Evolutionary conservation across 2,113 vertebrate genomes (phyloP).

Genomic region (Microcebus jonahi): DNA sequence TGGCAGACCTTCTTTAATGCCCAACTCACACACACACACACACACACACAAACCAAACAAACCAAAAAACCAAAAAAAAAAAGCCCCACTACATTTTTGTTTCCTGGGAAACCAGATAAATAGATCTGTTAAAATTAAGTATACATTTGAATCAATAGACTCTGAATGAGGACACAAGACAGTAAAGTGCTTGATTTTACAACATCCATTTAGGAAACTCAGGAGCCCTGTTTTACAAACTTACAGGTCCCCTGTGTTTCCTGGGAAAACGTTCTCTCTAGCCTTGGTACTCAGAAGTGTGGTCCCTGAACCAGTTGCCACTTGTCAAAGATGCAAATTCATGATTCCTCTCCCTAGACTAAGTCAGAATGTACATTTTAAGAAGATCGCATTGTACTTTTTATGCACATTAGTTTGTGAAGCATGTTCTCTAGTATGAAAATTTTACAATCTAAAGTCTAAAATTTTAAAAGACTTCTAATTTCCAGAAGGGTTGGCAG

Average conservation of each 20-base stretch:
- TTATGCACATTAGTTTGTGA: not conserved
- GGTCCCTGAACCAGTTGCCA: too few species aligned
- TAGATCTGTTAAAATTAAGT: not conserved
- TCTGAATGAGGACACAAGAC: not conserved
- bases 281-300: not conserved
- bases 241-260: not conserved
- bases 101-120: not conserved
- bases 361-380: not conserved
- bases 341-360: not conserved
- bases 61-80: too few species aligned
- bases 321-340: not conserved
- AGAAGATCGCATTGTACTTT: not conserved
- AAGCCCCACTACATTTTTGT: not conserved
- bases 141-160: not conserved
- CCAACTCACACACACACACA: not conserved
- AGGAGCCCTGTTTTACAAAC: not conserved
- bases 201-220: not conserved
- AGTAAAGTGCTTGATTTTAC: not conserved
- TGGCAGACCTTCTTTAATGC: not conserved
- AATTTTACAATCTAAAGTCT: not conserved
- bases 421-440: not conserved
- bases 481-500: not conserved
- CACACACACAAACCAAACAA: not conserved
- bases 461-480: not conserved
- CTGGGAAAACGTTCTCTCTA: not conserved